Evolutionary conservation across 2,888 invertebrate genomes (phyloP).

Genomic region (Amblyteles armatorius): DNA sequence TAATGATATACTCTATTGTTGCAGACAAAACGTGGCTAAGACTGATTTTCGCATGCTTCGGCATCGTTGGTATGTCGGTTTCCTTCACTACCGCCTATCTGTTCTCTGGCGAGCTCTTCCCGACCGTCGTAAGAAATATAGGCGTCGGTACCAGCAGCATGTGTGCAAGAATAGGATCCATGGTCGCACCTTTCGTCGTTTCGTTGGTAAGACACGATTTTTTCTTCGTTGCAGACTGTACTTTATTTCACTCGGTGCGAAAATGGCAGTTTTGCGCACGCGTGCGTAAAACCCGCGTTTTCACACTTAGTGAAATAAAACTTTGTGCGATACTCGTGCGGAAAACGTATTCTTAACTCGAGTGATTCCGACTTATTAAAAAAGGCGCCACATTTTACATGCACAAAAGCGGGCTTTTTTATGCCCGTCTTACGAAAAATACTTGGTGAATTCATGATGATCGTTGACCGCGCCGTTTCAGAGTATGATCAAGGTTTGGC

Average conservation of each 20-base stretch:
- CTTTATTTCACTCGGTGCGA: no score
- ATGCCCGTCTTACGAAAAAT: not conserved
- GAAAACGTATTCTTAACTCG: no score
- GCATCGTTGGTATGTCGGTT: conserved; percentile 93
- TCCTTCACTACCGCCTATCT: conserved; percentile 95
- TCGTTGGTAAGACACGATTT: conserved; percentile 85
- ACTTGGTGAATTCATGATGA: conserved; percentile 24
- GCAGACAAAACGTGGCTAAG: conserved; percentile 86
- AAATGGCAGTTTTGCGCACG: no score
- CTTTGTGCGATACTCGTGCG: no score
- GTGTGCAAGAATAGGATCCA: conserved; percentile 94
- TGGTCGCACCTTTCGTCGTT: conserved; percentile 93
- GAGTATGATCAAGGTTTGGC: conserved; percentile 86
- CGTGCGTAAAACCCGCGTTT: no score
- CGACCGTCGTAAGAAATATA: conserved; percentile 94
- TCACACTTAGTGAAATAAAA: no score
- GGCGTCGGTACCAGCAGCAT: conserved; percentile 95
- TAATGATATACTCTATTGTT: conserved; percentile 33
- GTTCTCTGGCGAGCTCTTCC: conserved; percentile 95
- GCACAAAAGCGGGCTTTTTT: not conserved
- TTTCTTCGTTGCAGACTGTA: not conserved
- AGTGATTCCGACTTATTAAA: no score
- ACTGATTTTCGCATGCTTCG: conserved; percentile 89
- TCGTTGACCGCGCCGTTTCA: conserved; percentile 56
- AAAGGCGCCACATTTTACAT: not conserved